phyloP scores from a whole-genome alignment of 2,888 invertebrate genomes.

The Macaria notata region DNA sequence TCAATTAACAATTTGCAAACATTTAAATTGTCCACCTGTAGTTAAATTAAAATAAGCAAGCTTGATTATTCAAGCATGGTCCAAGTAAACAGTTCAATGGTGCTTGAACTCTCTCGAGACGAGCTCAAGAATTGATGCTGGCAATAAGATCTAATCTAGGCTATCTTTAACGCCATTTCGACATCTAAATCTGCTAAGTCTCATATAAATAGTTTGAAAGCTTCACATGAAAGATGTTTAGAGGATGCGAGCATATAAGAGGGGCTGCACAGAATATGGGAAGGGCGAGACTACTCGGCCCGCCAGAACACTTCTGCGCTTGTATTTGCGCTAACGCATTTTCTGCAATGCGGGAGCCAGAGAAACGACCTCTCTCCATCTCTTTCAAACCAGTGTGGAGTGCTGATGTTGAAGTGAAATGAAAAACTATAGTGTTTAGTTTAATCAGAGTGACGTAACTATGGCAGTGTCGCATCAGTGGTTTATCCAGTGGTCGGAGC shows the following conservation, averaged over 20 bases:
- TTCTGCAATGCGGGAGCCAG: conserved; percentile 44
- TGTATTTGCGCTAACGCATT: conserved; percentile 56
- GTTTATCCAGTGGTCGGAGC: conserved; percentile 76
- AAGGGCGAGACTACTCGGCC: conserved; percentile 42
- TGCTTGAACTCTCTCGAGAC: not conserved
- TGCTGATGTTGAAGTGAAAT: conserved; percentile 39
- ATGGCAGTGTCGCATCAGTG: conserved; percentile 79
- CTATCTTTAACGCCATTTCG: conserved; percentile 5
- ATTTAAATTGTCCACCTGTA: not conserved
- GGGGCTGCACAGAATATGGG: conserved; percentile 45
- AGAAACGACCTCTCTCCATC: conserved; percentile 34
- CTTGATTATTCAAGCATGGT: conserved; percentile 5
- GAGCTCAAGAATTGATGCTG: not conserved
- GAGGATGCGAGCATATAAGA: conserved; percentile 38
- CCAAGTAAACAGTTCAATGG: not conserved
- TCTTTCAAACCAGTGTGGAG: conserved; percentile 36
- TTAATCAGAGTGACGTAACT: conserved; percentile 32
- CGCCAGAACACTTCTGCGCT: conserved; percentile 51
- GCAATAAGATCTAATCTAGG: not conserved
- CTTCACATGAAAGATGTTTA: conserved; percentile 21
- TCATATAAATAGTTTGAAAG: conserved; percentile 22
- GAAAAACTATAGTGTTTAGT: conserved; percentile 23
- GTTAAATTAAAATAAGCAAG: not conserved
- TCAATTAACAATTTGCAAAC: not conserved
- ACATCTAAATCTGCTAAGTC: conserved; percentile 10